These are phyloP conservation scores for Andrena haemorrhoa DNA, from an alignment of 2,888 invertebrate species.

Conservation along the genomic window DNA sequence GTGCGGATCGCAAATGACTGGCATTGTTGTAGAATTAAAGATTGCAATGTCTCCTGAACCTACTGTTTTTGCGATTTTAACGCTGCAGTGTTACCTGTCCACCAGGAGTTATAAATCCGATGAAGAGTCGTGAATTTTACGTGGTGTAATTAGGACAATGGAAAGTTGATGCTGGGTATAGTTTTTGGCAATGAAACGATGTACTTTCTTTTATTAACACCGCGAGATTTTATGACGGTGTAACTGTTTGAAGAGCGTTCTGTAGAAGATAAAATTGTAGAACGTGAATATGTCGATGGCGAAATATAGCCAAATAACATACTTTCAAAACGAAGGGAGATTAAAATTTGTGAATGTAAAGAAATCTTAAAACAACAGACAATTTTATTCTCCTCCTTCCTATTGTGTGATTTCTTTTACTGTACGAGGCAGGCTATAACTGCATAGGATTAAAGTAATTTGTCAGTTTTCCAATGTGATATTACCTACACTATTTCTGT, in stretches of 20 bases:
- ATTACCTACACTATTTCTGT: no score
- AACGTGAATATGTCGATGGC: not conserved
- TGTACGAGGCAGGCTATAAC: not conserved
- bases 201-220: conserved; percentile 37
- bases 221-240: not conserved
- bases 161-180: conserved; percentile 37
- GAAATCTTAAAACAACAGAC: not conserved
- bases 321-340: not conserved
- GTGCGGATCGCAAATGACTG: not conserved
- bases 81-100: not conserved
- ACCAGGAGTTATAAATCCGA: conserved; percentile 35
- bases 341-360: not conserved
- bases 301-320: not conserved
- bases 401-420: not conserved
- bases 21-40: not conserved
- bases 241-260: not conserved
- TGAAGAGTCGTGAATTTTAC: conserved; percentile 13
- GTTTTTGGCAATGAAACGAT: conserved; percentile 42
- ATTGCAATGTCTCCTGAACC: not conserved
- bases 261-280: not conserved
- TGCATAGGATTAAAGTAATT: not conserved
- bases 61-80: not conserved
- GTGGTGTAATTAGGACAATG: conserved; percentile 39
- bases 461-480: no score
- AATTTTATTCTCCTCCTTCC: not conserved